These are phyloP conservation scores for Zosterops lateralis DNA, from an alignment of 2,113 vertebrate genomes.

Conservation along the genomic window DNA sequence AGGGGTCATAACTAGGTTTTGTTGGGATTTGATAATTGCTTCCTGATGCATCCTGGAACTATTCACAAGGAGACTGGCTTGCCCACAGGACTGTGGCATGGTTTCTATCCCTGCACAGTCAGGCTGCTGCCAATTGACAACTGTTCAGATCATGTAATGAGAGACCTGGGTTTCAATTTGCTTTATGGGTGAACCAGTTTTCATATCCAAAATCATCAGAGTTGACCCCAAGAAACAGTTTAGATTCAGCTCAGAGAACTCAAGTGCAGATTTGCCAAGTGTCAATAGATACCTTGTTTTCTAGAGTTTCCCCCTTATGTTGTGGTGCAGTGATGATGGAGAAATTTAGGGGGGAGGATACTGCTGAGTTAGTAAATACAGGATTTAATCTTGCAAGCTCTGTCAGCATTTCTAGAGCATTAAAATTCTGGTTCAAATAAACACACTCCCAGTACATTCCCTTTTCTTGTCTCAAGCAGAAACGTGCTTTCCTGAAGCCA, in stretches of 20 bases:
- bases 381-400: slow-evolving; percentile 10
- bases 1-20: slow-evolving; percentile 29
- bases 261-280: background rate
- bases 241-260: background rate
- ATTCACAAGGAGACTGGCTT: background rate
- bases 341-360: background rate
- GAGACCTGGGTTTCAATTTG: background rate
- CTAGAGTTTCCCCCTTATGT: background rate
- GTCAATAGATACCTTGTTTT: background rate
- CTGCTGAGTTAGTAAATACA: slow-evolving; percentile 22
- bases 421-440: slow-evolving; percentile 23
- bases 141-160: background rate
- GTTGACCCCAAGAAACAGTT: background rate
- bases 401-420: slow-evolving; percentile 9
- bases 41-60: slow-evolving; percentile 11
- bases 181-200: background rate
- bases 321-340: background rate
- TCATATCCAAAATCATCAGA: background rate
- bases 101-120: background rate
- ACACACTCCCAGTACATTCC: background rate
- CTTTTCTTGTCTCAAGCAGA: background rate
- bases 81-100: background rate
- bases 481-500: background rate
- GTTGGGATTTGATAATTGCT: slow-evolving; percentile 3
- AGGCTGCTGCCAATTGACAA: background rate